Base-by-base conservation (phyloP, 2,113 vertebrate species). In the Coptodon rendalli region DNA sequence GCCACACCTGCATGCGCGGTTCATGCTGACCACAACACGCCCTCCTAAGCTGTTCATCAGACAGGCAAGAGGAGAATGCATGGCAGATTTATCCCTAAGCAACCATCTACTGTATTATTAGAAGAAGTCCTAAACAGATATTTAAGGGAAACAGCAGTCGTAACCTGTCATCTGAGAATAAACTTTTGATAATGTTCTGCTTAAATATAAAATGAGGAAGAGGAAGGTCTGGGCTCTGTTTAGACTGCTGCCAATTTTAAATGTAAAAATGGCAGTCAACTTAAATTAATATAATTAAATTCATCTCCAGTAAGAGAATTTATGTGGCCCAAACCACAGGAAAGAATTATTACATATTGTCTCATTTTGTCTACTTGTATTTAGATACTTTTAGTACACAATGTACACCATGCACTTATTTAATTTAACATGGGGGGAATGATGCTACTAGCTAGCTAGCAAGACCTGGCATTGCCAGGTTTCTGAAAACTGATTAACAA, bases 1-100 rank as follows among this genome's bases (percentile, higher is more conserved):
- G 86, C 93, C 93, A 92, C 95, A 92, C 94, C 95, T 91, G 92
- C 82, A 16, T 22, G 68, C 86, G 91, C 2, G 91, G 90, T 89
- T 92, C 38, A 11, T 36, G 48, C 57, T 86, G 66, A 85, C 89
- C 80, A 29, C 6, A 68, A 56, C 87, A 82, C 89, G 5, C 92
- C 92, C 88, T 66, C n/a, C 50, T 87, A 84, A 94, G 90, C 91
- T 90, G 91, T 80, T 90, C 84, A 86, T 43, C 89, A 87, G 89
- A 52, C 88, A 22, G 66, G 3, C 43, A 2, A 82, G 61, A 80
- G 68, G 43, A 80, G 68, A 85, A 80, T 7, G 16, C 53, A 52
- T 6, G 43, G 13, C 50, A 61, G n/a, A 82, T 81, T 88, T 59
- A 48, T 56, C 43, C 48, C 22, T 19, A 40, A 29, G 38, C 57